These are phyloP conservation scores for Magallana nippona DNA, from an alignment of 2,888 invertebrate species.

Conservation along the genomic window DNA sequence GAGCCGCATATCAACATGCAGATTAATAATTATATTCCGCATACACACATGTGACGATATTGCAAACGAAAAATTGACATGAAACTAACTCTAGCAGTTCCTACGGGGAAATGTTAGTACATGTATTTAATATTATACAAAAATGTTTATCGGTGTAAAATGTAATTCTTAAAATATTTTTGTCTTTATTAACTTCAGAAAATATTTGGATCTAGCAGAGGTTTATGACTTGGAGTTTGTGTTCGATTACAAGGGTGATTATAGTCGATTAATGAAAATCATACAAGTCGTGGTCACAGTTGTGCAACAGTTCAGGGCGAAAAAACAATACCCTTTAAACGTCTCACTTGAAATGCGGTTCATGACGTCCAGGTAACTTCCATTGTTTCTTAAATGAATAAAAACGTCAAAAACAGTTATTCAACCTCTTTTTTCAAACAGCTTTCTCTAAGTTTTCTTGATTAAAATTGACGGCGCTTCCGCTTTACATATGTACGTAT, in stretches of 20 bases:
- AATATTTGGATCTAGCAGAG: neutral
- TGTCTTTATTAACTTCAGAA: neutral
- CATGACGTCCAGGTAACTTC: slow-evolving; percentile 39
- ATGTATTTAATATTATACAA: too few species aligned
- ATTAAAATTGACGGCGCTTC: too few species aligned
- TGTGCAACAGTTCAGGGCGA: neutral
- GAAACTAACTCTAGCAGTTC: too few species aligned
- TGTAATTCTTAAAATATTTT: too few species aligned
- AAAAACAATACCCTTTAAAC: slow-evolving; percentile 40
- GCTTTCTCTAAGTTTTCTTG: too few species aligned
- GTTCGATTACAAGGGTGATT: slow-evolving; percentile 38
- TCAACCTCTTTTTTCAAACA: neutral
- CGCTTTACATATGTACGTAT: too few species aligned
- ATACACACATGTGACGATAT: too few species aligned
- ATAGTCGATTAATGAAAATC: slow-evolving; percentile 1
- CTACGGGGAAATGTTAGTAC: too few species aligned
- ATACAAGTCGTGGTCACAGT: slow-evolving; percentile 34
- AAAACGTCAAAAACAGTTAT: neutral
- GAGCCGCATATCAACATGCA: too few species aligned
- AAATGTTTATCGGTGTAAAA: too few species aligned
- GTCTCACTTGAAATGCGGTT: slow-evolving; percentile 43
- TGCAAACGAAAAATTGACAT: too few species aligned
- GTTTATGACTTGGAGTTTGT: slow-evolving; percentile 45
- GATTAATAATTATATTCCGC: too few species aligned
- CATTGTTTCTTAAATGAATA: neutral